These are phyloP conservation scores for Ceyx melanurus DNA, from an alignment of 2,113 vertebrate species.

Conservation along the genomic window DNA sequence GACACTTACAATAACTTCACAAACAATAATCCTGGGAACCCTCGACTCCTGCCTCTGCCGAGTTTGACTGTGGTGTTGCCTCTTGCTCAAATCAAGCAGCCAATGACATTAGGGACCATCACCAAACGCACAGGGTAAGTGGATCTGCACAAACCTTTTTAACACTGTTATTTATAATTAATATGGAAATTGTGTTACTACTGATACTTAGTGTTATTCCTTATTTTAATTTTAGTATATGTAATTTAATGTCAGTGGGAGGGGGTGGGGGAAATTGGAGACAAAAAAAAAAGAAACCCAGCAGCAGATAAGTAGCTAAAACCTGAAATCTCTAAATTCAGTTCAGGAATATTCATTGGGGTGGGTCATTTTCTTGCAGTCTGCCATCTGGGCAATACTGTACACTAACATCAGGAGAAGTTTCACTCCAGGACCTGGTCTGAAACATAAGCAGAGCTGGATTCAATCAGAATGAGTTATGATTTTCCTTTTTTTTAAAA, in stretches of 20 bases:
- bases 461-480: not conserved
- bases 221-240: not conserved
- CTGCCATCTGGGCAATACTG: not conserved
- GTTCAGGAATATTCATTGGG: not conserved
- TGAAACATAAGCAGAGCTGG: conserved; percentile 30
- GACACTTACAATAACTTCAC: conserved; percentile 96
- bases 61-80: conserved; percentile 90
- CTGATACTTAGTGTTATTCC: not conserved
- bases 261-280: not conserved
- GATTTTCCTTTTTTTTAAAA: not conserved
- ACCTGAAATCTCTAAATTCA: not conserved
- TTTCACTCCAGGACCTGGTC: conserved; percentile 4
- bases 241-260: not conserved
- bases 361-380: not conserved
- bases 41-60: conserved; percentile 89
- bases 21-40: conserved; percentile 95
- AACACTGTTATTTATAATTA: not conserved
- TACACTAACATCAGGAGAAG: not conserved
- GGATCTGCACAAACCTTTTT: not conserved
- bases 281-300: not conserved
- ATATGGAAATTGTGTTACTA: not conserved
- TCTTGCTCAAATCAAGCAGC: conserved; percentile 97
- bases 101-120: conserved; percentile 96
- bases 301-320: conserved; percentile 23
- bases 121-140: conserved; percentile 95